Evolutionary conservation across 2,797 vertebrate genomes (phyloP).

Genomic region (Pseudomugil gertrudae): DNA sequence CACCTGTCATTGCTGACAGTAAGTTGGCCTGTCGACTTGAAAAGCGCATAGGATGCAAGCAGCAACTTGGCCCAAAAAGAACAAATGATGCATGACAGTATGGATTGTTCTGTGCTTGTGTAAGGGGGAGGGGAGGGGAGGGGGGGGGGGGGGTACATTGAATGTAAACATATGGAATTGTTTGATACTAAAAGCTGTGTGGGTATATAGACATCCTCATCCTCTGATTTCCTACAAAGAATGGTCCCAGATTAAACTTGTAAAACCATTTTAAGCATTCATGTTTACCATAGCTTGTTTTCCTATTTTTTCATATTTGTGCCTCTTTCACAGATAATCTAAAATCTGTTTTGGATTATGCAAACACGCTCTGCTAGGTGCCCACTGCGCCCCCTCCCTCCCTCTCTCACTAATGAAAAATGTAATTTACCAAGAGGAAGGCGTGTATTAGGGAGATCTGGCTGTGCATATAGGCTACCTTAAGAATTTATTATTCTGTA

Average conservation of each 20-base stretch:
- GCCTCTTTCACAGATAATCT: constrained; percentile 78
- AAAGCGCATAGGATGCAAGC: constrained; percentile 55
- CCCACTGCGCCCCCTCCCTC: neutral
- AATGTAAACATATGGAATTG: constrained; percentile 52
- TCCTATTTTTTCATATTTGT: constrained; percentile 58
- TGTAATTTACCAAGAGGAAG: constrained; percentile 68
- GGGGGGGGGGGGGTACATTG: constrained; percentile 6
- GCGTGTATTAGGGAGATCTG: constrained; percentile 73
- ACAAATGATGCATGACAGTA: constrained; percentile 42
- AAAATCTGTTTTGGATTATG: constrained; percentile 83
- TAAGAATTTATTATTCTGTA: constrained; percentile 63
- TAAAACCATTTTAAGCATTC: constrained; percentile 62
- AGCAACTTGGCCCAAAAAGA: constrained; percentile 50
- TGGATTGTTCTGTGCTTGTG: neutral
- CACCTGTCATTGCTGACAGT: constrained; percentile 30
- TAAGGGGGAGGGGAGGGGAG: neutral
- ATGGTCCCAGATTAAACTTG: constrained; percentile 56
- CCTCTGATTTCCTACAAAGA: constrained; percentile 33
- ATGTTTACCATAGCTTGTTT: constrained; percentile 71
- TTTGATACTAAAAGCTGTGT: constrained; percentile 43
- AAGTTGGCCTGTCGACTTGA: constrained; percentile 48
- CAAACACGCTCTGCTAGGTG: constrained; percentile 55
- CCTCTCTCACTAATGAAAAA: constrained; percentile 64
- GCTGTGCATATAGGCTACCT: constrained; percentile 63
- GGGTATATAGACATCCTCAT: constrained; percentile 29